Base-by-base conservation (phyloP, 2,797 vertebrate species). In the Rhodeus uyekii region DNA sequence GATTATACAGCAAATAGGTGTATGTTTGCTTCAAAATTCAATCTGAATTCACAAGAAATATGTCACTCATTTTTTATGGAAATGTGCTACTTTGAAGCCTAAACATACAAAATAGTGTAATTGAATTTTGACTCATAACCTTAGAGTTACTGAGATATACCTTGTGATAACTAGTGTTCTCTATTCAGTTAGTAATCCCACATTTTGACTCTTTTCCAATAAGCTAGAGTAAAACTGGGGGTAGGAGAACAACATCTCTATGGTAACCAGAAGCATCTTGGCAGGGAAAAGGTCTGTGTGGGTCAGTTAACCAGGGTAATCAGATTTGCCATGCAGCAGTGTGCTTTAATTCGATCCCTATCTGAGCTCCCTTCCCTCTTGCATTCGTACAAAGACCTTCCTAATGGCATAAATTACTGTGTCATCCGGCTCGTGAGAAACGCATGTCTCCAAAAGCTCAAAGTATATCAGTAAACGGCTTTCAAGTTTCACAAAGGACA, bases 261-360 rank as follows among this genome's bases (percentile, higher is more conserved):
- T 93, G 90, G 91, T 82, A 93, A 93, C 92, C 87, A 85, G 78
- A 64, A 75, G 86, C 86, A 88, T 88, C 84, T 83, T 85, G 87
- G 83, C 67, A 73, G 89, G 80, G 42, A 84, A 85, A 87, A 90
- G 89, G 87, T 91, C 89, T 88, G 87, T 78, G 69, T 72, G 58
- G 76, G 87, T 83, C 87, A 86, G 82, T 87, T 76, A 82, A 83
- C 83, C 82, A 86, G 86, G 89, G 82, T 93, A 93, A 94, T 93
- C 84, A 81, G 68, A 92, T 94, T 94, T 93, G 89, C 90, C 90
- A 88, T 88, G 85, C 90, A 84, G 88, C 86, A 89, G 90, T 89
- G 90, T 85, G 87, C 86, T 84, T 86, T 83, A 86, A 90, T 75
- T 76, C 78, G 91, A 93, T 93, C 81, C 79, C 81, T 92, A 92